Evolutionary conservation across 2,888 invertebrate genomes (phyloP).

Genomic region (Xanthostigma xanthostigma): DNA sequence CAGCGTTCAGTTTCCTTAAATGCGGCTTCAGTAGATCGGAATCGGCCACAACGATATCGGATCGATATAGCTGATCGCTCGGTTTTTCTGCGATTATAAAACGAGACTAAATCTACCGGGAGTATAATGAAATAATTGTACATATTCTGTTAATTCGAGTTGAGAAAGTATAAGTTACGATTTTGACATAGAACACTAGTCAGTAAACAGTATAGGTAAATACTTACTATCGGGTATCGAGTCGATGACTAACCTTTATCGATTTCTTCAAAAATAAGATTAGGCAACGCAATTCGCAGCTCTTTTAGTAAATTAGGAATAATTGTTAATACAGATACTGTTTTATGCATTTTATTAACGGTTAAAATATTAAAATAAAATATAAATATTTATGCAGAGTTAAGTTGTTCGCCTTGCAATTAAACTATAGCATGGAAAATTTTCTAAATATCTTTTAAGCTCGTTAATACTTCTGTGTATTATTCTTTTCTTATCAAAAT

Average conservation of each 20-base stretch:
- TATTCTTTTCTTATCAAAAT: too few species aligned
- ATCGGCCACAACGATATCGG: constrained; percentile 29
- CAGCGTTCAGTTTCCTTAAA: constrained; percentile 23
- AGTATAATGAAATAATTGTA: neutral
- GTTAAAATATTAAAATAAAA: neutral
- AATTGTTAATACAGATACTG: constrained; percentile 19
- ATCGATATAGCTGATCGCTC: constrained; percentile 18
- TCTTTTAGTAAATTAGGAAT: constrained; percentile 21
- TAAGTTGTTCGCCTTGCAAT: constrained; percentile 6
- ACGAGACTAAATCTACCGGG: neutral
- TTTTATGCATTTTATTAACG: constrained; percentile 8
- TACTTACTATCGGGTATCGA: too few species aligned
- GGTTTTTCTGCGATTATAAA: constrained; percentile 11
- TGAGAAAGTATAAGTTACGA: too few species aligned
- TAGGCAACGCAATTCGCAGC: constrained; percentile 19
- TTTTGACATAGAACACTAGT: too few species aligned
- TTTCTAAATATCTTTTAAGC: too few species aligned
- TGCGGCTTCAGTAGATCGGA: constrained; percentile 25
- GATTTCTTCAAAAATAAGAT: constrained; percentile 19
- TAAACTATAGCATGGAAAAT: too few species aligned
- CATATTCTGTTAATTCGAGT: neutral
- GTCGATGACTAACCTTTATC: constrained; percentile 1
- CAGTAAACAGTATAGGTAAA: too few species aligned
- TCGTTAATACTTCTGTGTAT: too few species aligned
- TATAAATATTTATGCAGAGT: neutral